A percentile compares a stretch with the other conserved stretches of the same genome.
Conservation (phyloP, 2,888 invertebrate species). For the Cantharis rustica region DNA sequence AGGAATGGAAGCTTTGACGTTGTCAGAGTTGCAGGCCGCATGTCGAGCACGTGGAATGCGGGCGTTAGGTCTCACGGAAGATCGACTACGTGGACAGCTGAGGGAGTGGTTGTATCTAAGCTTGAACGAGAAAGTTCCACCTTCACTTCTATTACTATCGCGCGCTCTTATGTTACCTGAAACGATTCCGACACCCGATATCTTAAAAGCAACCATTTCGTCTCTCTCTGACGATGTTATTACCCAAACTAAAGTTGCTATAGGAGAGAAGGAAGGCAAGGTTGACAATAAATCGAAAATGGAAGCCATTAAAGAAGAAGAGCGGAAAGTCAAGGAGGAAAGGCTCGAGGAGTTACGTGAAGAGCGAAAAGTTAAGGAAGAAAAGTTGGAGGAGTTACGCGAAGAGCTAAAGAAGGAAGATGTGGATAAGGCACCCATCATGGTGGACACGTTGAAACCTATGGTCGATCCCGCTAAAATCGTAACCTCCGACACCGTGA, state of each 20-base stretch:
- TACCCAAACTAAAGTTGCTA: slow-evolving; percentile 87
- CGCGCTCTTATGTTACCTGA: slow-evolving; percentile 94
- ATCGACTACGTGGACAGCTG: slow-evolving; percentile 75
- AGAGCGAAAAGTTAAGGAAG: slow-evolving; percentile 84
- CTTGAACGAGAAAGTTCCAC: slow-evolving; percentile 92
- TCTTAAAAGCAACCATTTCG: slow-evolving; percentile 91
- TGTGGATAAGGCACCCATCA: slow-evolving; percentile 63
- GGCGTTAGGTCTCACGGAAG: slow-evolving; percentile 90
- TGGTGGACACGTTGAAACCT: slow-evolving; percentile 54
- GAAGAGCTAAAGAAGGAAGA: slow-evolving; percentile 61
- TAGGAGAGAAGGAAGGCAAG: slow-evolving; percentile 94
- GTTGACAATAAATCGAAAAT: slow-evolving; percentile 89
- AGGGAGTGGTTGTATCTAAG: slow-evolving; percentile 96
- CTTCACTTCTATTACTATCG: slow-evolving; percentile 88
- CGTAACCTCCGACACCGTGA: slow-evolving; percentile 43
- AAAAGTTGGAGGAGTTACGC: slow-evolving; percentile 66
- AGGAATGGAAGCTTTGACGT: slow-evolving; percentile 85
- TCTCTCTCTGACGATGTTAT: slow-evolving; percentile 86
- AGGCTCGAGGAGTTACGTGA: slow-evolving; percentile 74
- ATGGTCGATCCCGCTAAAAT: slow-evolving; percentile 47
- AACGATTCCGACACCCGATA: slow-evolving; percentile 85
- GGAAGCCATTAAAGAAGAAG: slow-evolving; percentile 88
- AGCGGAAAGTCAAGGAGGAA: slow-evolving; percentile 85
- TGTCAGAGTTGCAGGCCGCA: slow-evolving; percentile 91
- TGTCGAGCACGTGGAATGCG: slow-evolving; percentile 96